Evolutionary conservation across 2,888 invertebrate species (phyloP).

Genomic region (Tachystola acroxantha): DNA sequence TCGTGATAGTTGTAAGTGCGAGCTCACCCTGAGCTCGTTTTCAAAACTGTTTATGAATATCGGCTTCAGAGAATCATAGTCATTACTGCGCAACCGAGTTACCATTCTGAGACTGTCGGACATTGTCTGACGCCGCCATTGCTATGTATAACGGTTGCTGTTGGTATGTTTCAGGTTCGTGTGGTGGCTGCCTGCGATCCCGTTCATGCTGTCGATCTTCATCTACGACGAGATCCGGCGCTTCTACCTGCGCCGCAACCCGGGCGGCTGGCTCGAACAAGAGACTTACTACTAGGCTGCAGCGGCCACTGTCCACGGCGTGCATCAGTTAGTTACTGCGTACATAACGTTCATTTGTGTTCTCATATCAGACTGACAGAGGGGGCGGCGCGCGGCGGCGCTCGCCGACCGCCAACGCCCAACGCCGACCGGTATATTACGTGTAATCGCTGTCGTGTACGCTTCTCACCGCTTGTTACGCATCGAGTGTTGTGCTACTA

Average conservation of each 20-base stretch:
- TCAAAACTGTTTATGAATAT: no score
- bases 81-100: no score
- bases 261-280: conserved; percentile 99
- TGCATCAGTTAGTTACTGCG: conserved; percentile 60
- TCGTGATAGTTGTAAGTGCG: no score
- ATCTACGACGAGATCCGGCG: conserved; percentile 99
- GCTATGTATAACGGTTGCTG: no score
- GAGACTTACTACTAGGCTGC: conserved; percentile 96
- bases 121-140: no score
- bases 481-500: conserved; percentile 35
- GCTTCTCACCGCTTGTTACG: conserved; percentile 71
- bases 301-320: conserved; percentile 54
- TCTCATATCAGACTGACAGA: conserved; percentile 60
- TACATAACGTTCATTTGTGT: conserved; percentile 67
- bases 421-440: conserved; percentile 52
- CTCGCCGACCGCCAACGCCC: neutral
- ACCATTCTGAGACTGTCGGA: no score
- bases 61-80: no score
- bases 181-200: conserved; percentile 99
- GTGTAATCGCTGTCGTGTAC: conserved; percentile 68
- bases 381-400: conserved; percentile 48
- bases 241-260: conserved; percentile 97
- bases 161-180: conserved; percentile 96
- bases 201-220: conserved; percentile 98
- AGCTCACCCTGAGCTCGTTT: no score